Conservation (phyloP, 2,797 vertebrate species). For the Peromyscus nudipes region DNA sequence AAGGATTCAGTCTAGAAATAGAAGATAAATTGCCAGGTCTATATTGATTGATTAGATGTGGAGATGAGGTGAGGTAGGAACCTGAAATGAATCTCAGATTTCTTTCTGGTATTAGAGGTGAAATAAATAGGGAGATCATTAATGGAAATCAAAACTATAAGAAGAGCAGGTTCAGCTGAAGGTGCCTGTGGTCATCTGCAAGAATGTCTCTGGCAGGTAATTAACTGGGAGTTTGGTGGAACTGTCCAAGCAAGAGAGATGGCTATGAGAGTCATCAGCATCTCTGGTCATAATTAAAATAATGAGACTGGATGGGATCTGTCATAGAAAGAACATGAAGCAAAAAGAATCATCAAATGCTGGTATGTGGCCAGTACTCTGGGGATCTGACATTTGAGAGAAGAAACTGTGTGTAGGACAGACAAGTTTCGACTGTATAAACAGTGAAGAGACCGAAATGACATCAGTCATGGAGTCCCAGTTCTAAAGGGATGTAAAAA, state of each 20-base stretch:
- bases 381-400: background rate
- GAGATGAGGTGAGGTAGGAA: background rate
- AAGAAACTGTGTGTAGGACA: background rate
- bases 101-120: slow-evolving; percentile 6
- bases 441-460: background rate
- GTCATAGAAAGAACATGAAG: background rate
- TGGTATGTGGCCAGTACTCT: background rate
- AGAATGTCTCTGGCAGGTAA: slow-evolving; percentile 40
- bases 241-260: background rate
- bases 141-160: slow-evolving; percentile 57
- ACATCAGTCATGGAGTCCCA: background rate
- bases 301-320: slow-evolving; percentile 33
- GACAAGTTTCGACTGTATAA: background rate
- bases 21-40: background rate
- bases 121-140: slow-evolving; percentile 30
- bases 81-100: background rate
- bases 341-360: background rate
- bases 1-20: background rate
- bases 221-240: slow-evolving; percentile 57
- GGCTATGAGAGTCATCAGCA: slow-evolving; percentile 6
- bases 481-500: too few relatives aligned
- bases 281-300: slow-evolving; percentile 69
- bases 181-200: slow-evolving; percentile 11
- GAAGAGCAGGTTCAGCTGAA: background rate
- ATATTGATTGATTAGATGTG: background rate